Evolutionary conservation across 2,888 invertebrate species (phyloP), one percentile per base, ranked within the genome.

Genomic region (Agelastica alni): DNA sequence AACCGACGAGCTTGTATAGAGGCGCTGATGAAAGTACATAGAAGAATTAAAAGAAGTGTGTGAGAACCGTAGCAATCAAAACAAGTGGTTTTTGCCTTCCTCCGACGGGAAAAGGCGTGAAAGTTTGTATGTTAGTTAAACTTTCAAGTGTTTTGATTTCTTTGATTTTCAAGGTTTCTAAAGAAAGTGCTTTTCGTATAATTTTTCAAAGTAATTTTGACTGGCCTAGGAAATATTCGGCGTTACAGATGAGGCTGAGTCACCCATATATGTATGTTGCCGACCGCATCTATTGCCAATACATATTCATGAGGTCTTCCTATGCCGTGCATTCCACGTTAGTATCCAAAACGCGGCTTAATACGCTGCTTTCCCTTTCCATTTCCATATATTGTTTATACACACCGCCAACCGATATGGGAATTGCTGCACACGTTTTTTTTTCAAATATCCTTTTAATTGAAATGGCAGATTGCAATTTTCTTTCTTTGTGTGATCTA

Each of bases 271-370:
- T 22, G 45, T 39, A 30, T 45, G 52, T n/a, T n/a, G 39, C 22
- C 52, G 39, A 52, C 73, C 71, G 69, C 72, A 71, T 73, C 70
- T 71, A 73, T 70, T 66, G 67, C 64, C 72, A 68, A 76, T 76
- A 76, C 76, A 76, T 76, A 76, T 76, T 76, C 76, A 76, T 75
- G 75, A 75, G 72, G 72, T 61, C 67, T 69, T 61, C 51, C 52
- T 37, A 52, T 59, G 57, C 52, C 58, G 58, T 51, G 49, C 59
- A 55, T 53, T 56, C 58, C 59, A 59, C 60, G 60, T 58, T 53
- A 47, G 56, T 59, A 55, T 59, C 56, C 53, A 56, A 51, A 51
- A 51, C 51, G 47, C 47, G 59, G 49, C 56, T 53, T 57, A 61
- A 57, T 63, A 58, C 68, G 70, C 71, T 73, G 69, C 71, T 73